These are phyloP conservation scores for Lithobates sylvaticus DNA, from an alignment of 2,797 vertebrate species.

Conservation along the genomic window DNA sequence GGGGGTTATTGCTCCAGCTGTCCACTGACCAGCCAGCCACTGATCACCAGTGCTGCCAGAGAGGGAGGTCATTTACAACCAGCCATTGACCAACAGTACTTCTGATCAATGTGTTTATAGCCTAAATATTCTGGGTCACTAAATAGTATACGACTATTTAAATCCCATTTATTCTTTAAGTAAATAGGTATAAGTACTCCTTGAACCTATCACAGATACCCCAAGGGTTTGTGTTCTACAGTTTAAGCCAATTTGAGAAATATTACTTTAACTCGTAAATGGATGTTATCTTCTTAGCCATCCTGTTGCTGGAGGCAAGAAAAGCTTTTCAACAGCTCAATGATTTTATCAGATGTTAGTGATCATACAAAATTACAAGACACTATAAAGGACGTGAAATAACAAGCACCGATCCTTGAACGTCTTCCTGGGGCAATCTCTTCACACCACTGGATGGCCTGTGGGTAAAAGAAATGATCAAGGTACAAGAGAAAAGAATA, in stretches of 20 bases:
- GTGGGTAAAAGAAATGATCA: not conserved
- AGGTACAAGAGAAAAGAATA: not conserved
- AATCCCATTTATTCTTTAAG: too few relatives aligned
- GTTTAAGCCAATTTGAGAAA: not conserved
- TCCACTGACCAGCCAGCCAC: too few relatives aligned
- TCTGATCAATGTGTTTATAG: too few relatives aligned
- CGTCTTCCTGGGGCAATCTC: not conserved
- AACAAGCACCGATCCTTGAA: not conserved
- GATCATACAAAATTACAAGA: not conserved
- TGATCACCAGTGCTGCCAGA: too few relatives aligned
- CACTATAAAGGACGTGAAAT: not conserved
- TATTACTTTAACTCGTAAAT: not conserved
- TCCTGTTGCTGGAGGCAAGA: not conserved
- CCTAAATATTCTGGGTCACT: too few relatives aligned
- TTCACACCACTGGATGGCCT: not conserved
- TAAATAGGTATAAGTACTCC: not conserved
- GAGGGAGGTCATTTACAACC: too few relatives aligned
- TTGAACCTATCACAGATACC: not conserved
- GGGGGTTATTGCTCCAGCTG: too few relatives aligned
- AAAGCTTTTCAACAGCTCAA: not conserved
- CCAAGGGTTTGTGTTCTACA: not conserved
- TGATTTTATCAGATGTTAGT: not conserved
- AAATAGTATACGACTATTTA: too few relatives aligned
- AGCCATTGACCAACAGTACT: too few relatives aligned
- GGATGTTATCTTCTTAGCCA: not conserved